phyloP scores from a whole-genome alignment of 2,113 vertebrate genomes.

The Acanthochromis polyacanthus region DNA sequence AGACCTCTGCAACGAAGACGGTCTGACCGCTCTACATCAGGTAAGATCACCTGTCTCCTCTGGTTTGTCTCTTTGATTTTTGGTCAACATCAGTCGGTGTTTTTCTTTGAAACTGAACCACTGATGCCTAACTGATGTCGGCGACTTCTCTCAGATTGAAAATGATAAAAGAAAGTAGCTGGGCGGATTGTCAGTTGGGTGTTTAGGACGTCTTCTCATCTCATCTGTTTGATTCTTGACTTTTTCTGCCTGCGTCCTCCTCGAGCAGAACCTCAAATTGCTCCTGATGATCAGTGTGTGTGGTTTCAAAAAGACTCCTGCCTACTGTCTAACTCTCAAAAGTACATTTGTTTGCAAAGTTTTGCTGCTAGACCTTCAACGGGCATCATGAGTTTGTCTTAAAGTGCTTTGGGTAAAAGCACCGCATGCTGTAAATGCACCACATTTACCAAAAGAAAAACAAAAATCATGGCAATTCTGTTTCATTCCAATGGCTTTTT shows the following conservation, averaged over 20 bases:
- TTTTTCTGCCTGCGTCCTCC: no score
- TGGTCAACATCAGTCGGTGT: not conserved
- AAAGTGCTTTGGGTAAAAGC: not conserved
- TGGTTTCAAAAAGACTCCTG: no score
- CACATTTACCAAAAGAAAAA: not conserved
- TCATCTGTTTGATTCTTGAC: no score
- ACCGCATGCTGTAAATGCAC: not conserved
- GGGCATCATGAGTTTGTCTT: no score
- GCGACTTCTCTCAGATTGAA: not conserved
- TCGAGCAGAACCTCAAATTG: no score
- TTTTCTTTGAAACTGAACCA: not conserved
- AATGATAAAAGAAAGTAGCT: not conserved
- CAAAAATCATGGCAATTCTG: no score
- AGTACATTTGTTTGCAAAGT: no score
- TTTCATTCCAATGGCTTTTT: not conserved
- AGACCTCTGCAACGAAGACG: slow-evolving; percentile 96
- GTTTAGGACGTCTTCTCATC: no score
- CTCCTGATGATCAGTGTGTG: not conserved
- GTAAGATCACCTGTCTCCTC: slow-evolving; percentile 78
- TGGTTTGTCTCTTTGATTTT: not conserved
- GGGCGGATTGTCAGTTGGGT: no score
- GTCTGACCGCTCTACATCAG: slow-evolving; percentile 97
- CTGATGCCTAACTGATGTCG: not conserved
- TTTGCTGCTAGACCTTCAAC: no score
- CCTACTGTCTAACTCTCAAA: no score